phyloP scores from a whole-genome alignment of 1,140 invertebrate genomes.

The Glomeris maerens region DNA sequence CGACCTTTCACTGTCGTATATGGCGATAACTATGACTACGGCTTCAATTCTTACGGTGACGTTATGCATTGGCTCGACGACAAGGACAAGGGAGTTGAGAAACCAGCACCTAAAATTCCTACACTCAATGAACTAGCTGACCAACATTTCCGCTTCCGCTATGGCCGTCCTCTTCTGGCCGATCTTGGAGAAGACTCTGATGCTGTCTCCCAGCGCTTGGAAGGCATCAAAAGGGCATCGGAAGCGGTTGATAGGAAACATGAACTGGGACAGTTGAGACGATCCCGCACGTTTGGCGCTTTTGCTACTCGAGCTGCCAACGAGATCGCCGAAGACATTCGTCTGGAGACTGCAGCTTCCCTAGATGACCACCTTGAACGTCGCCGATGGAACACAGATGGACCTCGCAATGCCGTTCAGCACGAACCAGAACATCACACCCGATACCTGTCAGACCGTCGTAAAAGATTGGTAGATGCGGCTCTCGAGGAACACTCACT shows the following conservation, averaged over 20 bases:
- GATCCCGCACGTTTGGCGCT: constrained; percentile 16
- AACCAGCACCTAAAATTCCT: constrained; percentile 45
- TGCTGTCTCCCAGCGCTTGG: not conserved
- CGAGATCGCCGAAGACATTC: constrained; percentile 16
- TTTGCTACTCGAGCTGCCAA: constrained; percentile 16
- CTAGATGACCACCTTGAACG: too few species aligned
- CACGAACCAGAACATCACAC: too few species aligned
- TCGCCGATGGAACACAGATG: too few species aligned
- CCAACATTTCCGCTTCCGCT: not conserved
- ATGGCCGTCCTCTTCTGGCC: not conserved
- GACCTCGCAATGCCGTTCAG: too few species aligned
- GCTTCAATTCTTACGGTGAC: constrained; percentile 64
- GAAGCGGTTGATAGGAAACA: not conserved
- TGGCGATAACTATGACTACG: constrained; percentile 60
- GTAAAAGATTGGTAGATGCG: too few species aligned
- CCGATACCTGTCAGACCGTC: too few species aligned
- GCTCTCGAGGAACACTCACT: too few species aligned
- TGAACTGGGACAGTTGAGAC: constrained; percentile 1
- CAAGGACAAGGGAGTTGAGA: constrained; percentile 30
- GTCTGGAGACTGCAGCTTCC: not conserved
- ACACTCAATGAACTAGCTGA: constrained; percentile 51
- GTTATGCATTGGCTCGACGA: constrained; percentile 63
- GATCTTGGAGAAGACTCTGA: not conserved
- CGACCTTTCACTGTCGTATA: constrained; percentile 51
- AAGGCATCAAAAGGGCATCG: not conserved